These are phyloP conservation scores for Ginglymostoma cirratum DNA, from an alignment of 2,113 vertebrate genomes.

Conservation along the genomic window DNA sequence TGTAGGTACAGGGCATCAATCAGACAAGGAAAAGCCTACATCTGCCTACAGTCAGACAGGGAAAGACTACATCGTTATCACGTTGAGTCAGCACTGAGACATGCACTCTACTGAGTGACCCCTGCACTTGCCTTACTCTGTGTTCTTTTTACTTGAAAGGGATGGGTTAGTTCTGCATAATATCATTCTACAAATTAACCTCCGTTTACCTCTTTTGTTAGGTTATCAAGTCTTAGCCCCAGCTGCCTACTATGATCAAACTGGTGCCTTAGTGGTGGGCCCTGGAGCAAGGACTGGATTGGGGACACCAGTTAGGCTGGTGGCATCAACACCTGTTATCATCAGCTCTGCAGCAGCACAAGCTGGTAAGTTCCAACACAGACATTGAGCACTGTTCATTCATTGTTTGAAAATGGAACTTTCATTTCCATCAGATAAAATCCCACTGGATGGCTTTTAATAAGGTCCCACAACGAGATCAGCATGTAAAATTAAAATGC, in stretches of 20 bases:
- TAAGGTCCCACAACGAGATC: background rate
- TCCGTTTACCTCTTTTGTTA: slow-evolving; percentile 42
- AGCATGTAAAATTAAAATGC: too few relatives aligned
- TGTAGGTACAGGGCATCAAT: background rate
- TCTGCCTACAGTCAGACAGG: background rate
- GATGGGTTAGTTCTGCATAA: background rate
- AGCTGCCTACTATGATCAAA: slow-evolving; percentile 94
- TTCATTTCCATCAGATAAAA: background rate
- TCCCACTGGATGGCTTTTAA: background rate
- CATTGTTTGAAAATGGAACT: background rate
- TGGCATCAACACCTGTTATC: slow-evolving; percentile 84
- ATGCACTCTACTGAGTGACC: background rate
- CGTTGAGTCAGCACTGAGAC: background rate
- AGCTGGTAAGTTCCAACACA: slow-evolving; percentile 63
- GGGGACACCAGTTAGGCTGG: slow-evolving; percentile 80
- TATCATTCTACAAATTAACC: background rate
- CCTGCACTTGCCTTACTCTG: background rate
- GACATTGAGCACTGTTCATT: background rate
- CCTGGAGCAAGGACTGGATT: slow-evolving; percentile 82
- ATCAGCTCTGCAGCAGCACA: slow-evolving; percentile 90
- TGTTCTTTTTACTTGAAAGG: background rate
- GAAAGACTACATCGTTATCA: background rate
- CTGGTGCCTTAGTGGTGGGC: slow-evolving; percentile 84
- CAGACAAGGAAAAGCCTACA: background rate
- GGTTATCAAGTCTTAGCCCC: slow-evolving; percentile 92